Percentiles rank a stretch among this genome's conserved stretches.
Evolutionary conservation across 2,888 invertebrate species (phyloP).

Genomic region (Epirrhoe alternata): DNA sequence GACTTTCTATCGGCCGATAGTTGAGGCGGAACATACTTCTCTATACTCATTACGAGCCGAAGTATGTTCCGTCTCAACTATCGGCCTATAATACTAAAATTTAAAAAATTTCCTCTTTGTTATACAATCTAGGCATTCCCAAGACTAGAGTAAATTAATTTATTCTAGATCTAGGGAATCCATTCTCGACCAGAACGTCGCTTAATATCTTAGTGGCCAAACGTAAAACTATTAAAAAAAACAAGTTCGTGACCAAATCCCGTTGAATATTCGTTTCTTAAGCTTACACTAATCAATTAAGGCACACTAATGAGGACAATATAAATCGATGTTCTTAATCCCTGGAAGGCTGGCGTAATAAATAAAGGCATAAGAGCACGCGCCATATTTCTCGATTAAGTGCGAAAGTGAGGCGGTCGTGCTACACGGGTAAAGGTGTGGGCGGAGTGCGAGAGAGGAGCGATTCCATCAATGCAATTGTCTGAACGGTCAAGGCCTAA

Average conservation of each 20-base stretch:
- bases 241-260: conserved; percentile 24
- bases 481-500: background rate
- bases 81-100: too few species aligned
- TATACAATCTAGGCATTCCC: too few species aligned
- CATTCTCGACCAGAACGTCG: too few species aligned
- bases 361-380: conserved; percentile 82
- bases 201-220: too few species aligned
- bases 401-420: conserved; percentile 78
- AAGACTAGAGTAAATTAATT: too few species aligned
- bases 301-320: conserved; percentile 78
- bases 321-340: conserved; percentile 81
- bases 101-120: too few species aligned
- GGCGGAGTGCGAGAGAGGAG: conserved; percentile 42
- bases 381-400: conserved; percentile 85
- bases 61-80: too few species aligned
- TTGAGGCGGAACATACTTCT: too few species aligned
- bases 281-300: conserved; percentile 76
- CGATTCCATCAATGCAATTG: conserved; percentile 33
- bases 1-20: too few species aligned
- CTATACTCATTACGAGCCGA: too few species aligned
- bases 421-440: conserved; percentile 51
- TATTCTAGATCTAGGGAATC: too few species aligned
- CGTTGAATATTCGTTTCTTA: conserved; percentile 50
- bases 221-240: background rate
- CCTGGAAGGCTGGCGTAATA: conserved; percentile 72